Base-by-base conservation (phyloP, 1,140 invertebrate genomes). In the Drosophila repleta region DNA sequence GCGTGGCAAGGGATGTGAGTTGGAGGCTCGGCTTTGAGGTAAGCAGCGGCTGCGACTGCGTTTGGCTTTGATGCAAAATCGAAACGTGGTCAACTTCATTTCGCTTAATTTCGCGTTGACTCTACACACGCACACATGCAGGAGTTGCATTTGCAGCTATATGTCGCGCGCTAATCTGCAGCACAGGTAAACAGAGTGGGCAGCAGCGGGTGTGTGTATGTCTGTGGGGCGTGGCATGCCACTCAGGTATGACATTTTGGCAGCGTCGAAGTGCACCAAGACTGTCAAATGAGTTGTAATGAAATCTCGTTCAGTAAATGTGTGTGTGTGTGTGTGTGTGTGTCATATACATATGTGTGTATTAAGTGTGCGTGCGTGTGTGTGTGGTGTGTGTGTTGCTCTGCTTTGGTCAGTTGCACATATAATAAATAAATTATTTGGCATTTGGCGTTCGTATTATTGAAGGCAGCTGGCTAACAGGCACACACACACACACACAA, bases 251-350 rank as follows among this genome's bases (percentile, higher is more conserved):
- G 83, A 88, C 83, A 88, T 88, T 87, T 88, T 83, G 83, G 83
- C 83, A 87, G 83, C 83, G 79, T 78, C 79, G 84, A 35, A 88
- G 72, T 88, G 83, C 83, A 88, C 83, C 83, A 88, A 88, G 83
- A 88, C 83, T 88, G 83, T 88, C 83, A 88, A 88, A 88, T 88
- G 83, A 88, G 83, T 88, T 88, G 83, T 88, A 88, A 88, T 88
- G 83, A 88, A 88, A 88, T 88, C 79, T 88, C 83, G 81, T 74
- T 79, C 83, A 82, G 82, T 77, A 35, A 35, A 35, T 35, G 55
- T 52, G 49, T 18, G 29, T 57, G 37, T 57, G 26, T 11, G 45
- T 65, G 53, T 39, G 24, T 29, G 24, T 49, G n/a, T 49, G 21
- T 49, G n/a, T 49, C 13, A 18, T 35, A 35, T 13, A 13, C 32